Base-by-base conservation (phyloP, 64 coral and sea anemone species). In the Actinia tenebrosa region DNA sequence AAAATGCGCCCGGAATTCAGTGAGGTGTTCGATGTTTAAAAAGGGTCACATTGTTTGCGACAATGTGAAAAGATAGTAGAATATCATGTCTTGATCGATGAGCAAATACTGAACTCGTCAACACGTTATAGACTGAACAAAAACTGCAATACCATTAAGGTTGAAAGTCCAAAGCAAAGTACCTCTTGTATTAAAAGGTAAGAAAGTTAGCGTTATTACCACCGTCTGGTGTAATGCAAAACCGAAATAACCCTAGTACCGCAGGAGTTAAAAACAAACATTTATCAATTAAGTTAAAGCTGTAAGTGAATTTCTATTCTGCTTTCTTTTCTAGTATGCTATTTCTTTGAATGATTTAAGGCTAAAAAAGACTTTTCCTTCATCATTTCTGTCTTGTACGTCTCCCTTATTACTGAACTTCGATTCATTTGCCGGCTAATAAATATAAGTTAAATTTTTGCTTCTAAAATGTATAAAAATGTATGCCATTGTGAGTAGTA, bases 11-110 rank as follows among this genome's bases (percentile, higher is more conserved):
- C 13, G 69, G 69, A 27, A 75, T 75, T 75, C 25, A 75, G 9
- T 75, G 22, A 30, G 27, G 23, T 42, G 69, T 42, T 75, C 11
- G n/a, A 13, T 75, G 10, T 26, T 75, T 42, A 75, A 75, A 69
- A 75, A 75, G 69, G 69, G 69, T 75, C 69, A 71, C n/a, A 25
- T 71, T 71, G 61, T 64, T 64, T 64, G 61, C 16, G 61, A 64
- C 61, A 66, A 66, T 23, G 63, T 20, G 19, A 66, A 23, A 66
- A 75, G 69, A 75, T 75, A 75, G 26, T 37, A 75, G 23, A 30
- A 75, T 75, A 75, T 75, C 69, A 75, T 75, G 26, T 15, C 69
- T 30, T 42, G 1, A 75, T 75, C 69, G 69, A 75, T 30, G 69
- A 75, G 69, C 2, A 42, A 30, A 42, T 75, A 30, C 23, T 75